phyloP scores from a whole-genome alignment of 2,797 vertebrate species.

The Anabacerthia variegaticeps region DNA sequence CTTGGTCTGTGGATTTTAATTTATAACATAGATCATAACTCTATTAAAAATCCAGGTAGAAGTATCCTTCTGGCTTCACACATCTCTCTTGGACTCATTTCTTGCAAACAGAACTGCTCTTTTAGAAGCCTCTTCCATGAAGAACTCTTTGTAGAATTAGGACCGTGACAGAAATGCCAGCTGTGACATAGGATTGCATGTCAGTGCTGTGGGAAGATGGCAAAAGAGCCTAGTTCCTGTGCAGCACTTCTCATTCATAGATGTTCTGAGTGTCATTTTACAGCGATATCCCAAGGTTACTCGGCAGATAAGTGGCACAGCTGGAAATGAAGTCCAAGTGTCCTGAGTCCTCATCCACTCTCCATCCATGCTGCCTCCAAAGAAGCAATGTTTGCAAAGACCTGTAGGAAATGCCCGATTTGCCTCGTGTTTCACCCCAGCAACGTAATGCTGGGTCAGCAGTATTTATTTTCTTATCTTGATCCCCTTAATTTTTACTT shows the following conservation, averaged over 20 bases:
- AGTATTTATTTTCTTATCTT: constrained; percentile 46
- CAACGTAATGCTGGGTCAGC: constrained; percentile 31
- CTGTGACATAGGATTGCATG: constrained; percentile 11
- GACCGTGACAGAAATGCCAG: constrained; percentile 33
- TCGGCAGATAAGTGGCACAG: not conserved
- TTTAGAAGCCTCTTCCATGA: not conserved
- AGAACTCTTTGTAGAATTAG: constrained; percentile 5
- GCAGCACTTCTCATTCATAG: not conserved
- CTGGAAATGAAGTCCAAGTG: constrained; percentile 24
- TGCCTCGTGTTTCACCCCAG: not conserved
- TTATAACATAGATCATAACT: not conserved
- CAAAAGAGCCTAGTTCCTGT: not conserved
- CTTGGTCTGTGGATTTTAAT: not conserved
- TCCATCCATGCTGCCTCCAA: not conserved
- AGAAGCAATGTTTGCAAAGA: not conserved
- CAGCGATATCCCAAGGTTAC: not conserved
- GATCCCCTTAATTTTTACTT: constrained; percentile 37
- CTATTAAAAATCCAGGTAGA: not conserved
- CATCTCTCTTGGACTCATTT: not conserved
- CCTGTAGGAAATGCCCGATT: not conserved
- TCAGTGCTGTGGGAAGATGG: constrained; percentile 15
- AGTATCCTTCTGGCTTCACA: not conserved
- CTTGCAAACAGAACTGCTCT: not conserved
- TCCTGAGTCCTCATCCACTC: not conserved
- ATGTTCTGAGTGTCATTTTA: not conserved